A percentile compares a stretch with the other conserved stretches of the same genome.
phyloP scores from a whole-genome alignment of 2,888 invertebrate genomes.

The Anthoptus insignis region DNA sequence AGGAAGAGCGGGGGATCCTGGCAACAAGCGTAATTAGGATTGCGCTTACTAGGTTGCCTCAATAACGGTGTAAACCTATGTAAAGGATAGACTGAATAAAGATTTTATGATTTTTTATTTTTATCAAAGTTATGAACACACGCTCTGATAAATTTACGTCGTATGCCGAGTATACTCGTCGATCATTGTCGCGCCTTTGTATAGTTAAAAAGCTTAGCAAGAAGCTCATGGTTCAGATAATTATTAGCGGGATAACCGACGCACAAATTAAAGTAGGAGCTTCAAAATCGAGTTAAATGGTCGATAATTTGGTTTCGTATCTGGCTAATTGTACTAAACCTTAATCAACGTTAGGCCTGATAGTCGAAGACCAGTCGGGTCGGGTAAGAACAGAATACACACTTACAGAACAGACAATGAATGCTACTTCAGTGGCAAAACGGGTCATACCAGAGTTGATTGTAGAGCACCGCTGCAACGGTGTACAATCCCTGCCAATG shows the following conservation, averaged over 20 bases:
- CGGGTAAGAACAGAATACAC: neutral
- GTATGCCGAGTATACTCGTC: slow-evolving; percentile 25
- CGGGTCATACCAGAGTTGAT: neutral
- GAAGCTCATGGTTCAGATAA: slow-evolving; percentile 18
- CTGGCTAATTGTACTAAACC: neutral
- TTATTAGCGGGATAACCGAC: slow-evolving; percentile 28
- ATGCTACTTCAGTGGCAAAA: neutral
- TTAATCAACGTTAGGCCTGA: neutral
- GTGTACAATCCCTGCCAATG: neutral
- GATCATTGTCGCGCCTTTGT: slow-evolving; percentile 22
- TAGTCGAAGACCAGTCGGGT: neutral
- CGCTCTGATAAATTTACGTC: slow-evolving; percentile 21
- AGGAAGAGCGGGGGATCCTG: too few species aligned
- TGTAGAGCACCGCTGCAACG: neutral
- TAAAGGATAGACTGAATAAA: too few species aligned
- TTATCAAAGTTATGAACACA: slow-evolving; percentile 11
- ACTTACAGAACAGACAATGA: neutral
- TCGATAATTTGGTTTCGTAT: neutral
- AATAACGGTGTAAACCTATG: too few species aligned
- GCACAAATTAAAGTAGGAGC: slow-evolving; percentile 10
- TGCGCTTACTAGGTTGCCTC: too few species aligned
- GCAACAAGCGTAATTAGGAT: too few species aligned
- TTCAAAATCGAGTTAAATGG: neutral
- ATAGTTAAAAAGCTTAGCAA: slow-evolving; percentile 28
- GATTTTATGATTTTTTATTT: too few species aligned